Evolutionary conservation across 23 tunicate genomes (phyloP).

Genomic region (Ascidia mentula): DNA sequence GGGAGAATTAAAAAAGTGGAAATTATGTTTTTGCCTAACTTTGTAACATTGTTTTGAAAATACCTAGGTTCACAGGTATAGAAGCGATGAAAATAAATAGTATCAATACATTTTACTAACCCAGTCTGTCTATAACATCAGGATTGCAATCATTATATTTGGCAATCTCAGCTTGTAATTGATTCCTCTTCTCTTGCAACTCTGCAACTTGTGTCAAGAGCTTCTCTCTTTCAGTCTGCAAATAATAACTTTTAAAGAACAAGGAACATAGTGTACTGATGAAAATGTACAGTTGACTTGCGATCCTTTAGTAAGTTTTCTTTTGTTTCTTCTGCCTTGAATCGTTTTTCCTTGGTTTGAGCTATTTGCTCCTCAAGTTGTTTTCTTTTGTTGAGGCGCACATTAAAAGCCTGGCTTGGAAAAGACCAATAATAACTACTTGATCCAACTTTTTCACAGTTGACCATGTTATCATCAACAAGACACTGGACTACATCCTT

Average conservation of each 20-base stretch:
- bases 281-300: slow-evolving; percentile 46
- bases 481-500: slow-evolving; percentile 94
- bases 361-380: slow-evolving; percentile 20
- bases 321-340: slow-evolving; percentile 19
- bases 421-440: slow-evolving; percentile 95
- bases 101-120: slow-evolving; percentile 21
- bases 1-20: no score
- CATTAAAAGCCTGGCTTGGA: slow-evolving; percentile 74
- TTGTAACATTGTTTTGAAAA: no score
- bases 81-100: no score
- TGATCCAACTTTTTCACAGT: slow-evolving; percentile 95
- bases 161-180: slow-evolving; percentile 32
- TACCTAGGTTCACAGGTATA: no score
- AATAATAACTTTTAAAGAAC: neutral
- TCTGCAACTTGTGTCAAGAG: slow-evolving; percentile 34
- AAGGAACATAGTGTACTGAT: neutral
- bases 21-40: no score
- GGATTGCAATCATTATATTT: slow-evolving; percentile 78
- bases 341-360: slow-evolving; percentile 41
- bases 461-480: slow-evolving; percentile 88
- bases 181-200: slow-evolving; percentile 37
- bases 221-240: slow-evolving; percentile 49
- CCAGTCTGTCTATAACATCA: slow-evolving; percentile 42
- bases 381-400: slow-evolving; percentile 39
- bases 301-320: slow-evolving; percentile 39